Evolutionary conservation across 2,797 vertebrate species (phyloP), one percentile per base, ranked within the genome.

Genomic region (Gadopsis bispinosus): DNA sequence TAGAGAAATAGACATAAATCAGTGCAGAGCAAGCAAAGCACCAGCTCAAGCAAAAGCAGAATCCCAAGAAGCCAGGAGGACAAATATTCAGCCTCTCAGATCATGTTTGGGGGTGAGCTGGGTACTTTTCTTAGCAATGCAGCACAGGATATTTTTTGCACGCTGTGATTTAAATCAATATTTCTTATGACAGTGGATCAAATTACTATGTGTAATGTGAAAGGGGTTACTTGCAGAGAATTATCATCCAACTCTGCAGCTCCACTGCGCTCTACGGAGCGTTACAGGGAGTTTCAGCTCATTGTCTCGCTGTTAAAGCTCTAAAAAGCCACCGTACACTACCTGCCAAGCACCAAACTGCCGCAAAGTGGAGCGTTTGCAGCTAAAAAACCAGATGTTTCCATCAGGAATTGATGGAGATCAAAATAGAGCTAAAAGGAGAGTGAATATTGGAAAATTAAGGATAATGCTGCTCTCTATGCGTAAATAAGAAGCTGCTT

Each of bases 1-100:
- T 31, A 79, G 67, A 77, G 47, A 20, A 70, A 69, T 19, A 67
- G 16, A 80, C 62, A 58, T 70, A 70, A 77, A 79, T 58, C 62
- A 63, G 53, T 59, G 50, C 37, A 68, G 26, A 71, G 55, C 47
- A 74, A 69, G 50, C 48, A 76, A 84, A 79, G 58, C 68, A 60
- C 43, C 45, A 37, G 41, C 35, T 76, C 37, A 53, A 58, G 79
- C 69, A 73, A 47, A 73, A 62, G 16, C 20, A 69, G 54, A 69
- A 51, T 68, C 45, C 45, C n/a, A 81, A 33, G 1, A 22, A 45
- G 59, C 45, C 10, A 13, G 61, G 16, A 13, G 61, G 16, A 56
- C n/a, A 35, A 39, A 73, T 31, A 68, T 80, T 59, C 31, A 73
- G 48, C 59, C 35, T 69, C 55, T 56, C 33, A 29, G 50, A 17